Evolutionary conservation across 2,113 vertebrate species (phyloP).

Genomic region (Xyliphius kryptos): DNA sequence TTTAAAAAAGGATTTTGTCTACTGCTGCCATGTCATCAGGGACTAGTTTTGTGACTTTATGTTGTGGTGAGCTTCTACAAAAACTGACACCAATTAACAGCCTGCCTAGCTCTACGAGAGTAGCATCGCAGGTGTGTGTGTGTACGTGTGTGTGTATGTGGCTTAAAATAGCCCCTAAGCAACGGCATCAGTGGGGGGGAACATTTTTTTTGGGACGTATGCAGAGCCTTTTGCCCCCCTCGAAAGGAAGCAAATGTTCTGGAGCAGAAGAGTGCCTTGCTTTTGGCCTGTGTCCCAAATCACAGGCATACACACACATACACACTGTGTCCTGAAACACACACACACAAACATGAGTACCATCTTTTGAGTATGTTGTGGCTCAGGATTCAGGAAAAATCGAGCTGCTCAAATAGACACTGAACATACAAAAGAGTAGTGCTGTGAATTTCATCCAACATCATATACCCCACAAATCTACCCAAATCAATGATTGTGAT

Average conservation of each 20-base stretch:
- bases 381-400: constrained; percentile 35
- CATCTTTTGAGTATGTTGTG: no score
- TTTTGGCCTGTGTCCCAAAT: constrained; percentile 52
- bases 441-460: no score
- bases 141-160: not conserved
- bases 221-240: constrained; percentile 41
- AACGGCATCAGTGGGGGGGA: constrained; percentile 50
- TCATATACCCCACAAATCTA: no score
- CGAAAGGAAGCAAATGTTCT: constrained; percentile 62
- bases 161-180: constrained; percentile 62
- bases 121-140: constrained; percentile 60
- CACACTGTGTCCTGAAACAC: constrained; percentile 3
- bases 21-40: constrained; percentile 12
- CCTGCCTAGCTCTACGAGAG: constrained; percentile 49
- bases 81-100: constrained; percentile 44
- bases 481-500: no score
- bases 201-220: constrained; percentile 48
- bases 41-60: constrained; percentile 23
- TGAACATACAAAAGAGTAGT: constrained; percentile 29
- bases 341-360: constrained; percentile 17
- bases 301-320: constrained; percentile 38
- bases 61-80: constrained; percentile 14
- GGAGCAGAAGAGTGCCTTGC: constrained; percentile 47
- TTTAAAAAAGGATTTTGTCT: no score
- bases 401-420: constrained; percentile 43